These are phyloP conservation scores for Sinelater perroti DNA, from an alignment of 2,888 invertebrate genomes.

Conservation along the genomic window DNA sequence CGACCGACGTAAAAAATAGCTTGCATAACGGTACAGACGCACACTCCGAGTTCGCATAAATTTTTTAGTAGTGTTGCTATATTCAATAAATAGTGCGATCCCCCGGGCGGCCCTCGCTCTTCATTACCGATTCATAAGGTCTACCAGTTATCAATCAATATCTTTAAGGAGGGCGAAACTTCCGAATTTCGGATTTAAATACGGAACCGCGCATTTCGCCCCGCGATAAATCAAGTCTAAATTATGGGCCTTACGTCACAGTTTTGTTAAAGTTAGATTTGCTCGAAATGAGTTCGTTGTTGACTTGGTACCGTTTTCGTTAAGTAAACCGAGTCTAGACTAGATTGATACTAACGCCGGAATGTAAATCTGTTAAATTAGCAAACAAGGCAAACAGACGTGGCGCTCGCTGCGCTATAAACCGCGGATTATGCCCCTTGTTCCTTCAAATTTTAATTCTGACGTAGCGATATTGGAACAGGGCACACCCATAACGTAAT, in stretches of 20 bases:
- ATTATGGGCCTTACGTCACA: conserved; percentile 31
- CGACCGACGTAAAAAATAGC: conserved; percentile 8
- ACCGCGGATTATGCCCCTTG: conserved; percentile 18
- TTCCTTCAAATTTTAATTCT: conserved; percentile 25
- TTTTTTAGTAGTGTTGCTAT: conserved; percentile 23
- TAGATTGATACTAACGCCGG: conserved; percentile 44
- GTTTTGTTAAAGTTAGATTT: conserved; percentile 36
- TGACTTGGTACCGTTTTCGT: conserved; percentile 37
- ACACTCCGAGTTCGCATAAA: conserved; percentile 18
- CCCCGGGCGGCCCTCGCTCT: conserved; percentile 19
- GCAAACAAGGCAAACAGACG: conserved; percentile 48
- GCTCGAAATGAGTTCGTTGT: conserved; percentile 37
- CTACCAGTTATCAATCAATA: conserved; percentile 32
- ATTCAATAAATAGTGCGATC: conserved; percentile 28
- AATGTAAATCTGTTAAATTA: conserved; percentile 50
- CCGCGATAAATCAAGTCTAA: conserved; percentile 32
- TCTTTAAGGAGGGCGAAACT: conserved; percentile 25
- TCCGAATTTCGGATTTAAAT: conserved; percentile 31
- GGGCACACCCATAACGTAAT: conserved; percentile 14
- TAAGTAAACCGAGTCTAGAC: conserved; percentile 39
- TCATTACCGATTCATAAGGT: conserved; percentile 32
- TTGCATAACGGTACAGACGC: conserved; percentile 9
- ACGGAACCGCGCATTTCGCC: conserved; percentile 24
- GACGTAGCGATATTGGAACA: not conserved
- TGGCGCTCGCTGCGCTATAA: conserved; percentile 34